Evolutionary conservation across 2,888 invertebrate genomes (phyloP), one percentile per base, ranked within the genome.

Genomic region (Eupithecia vulgata): DNA sequence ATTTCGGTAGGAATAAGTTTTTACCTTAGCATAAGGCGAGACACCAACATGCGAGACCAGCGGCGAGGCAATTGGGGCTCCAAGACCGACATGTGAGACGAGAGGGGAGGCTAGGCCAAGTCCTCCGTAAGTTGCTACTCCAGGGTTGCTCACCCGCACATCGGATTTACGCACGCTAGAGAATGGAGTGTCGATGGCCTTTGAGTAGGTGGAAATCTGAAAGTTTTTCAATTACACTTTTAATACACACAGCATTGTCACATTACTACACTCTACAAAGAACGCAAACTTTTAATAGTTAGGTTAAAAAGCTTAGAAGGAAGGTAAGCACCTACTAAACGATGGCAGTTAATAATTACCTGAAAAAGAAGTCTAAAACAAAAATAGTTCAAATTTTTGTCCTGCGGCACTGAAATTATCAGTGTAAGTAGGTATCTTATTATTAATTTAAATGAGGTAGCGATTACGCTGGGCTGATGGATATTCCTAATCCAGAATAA

Each of bases 171-270:
- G 95, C 64, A 96, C 96, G 85, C 96, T 96, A 68, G 96, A 96
- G 94, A 95, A 97, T 12, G 97, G 96, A 4, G 97, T 97, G 87
- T 96, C 96, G 81, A 97, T 95, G 76, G 96, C 95, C 87, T 96
- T 97, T 25, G 95, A 94, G 89, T 96, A 96, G 67, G 96, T 96
- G 21, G 97, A 96, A 73, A 96, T 94, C 94, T 95, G 90, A 59
- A 70, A 37, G 30, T 5, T n/a, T 52, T n/a, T 2, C 2, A 45
- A 5, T 6, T 45, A 45, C 13, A 40, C 6, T 35, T 35, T 4
- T 35, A 35, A 35, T 30, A 30, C 30, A 3, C 30, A 4, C 30
- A 30, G 30, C 30, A 30, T 30, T 30, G 30, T 30, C 30, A 30
- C 30, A n/a, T n/a, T n/a, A n/a, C n/a, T n/a, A n/a, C n/a, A n/a